Evolutionary conservation across 2,888 invertebrate genomes (phyloP).

Genomic region (Ommatoiulus sabulosus): DNA sequence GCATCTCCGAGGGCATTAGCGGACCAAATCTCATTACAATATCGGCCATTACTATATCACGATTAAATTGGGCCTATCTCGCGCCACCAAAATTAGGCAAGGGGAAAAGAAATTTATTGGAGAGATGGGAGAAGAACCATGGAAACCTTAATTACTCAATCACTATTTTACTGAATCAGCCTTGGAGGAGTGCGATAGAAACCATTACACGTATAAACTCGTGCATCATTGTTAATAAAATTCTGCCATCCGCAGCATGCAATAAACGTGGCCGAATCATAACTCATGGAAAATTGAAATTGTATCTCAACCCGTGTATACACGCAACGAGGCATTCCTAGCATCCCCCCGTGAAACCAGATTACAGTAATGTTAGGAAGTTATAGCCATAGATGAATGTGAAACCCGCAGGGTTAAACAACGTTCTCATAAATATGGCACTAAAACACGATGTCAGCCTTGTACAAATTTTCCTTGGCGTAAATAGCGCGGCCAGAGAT

Average conservation of each 20-base stretch:
- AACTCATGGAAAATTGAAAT: constrained; percentile 20
- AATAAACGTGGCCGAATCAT: constrained; percentile 34
- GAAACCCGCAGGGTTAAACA: constrained; percentile 34
- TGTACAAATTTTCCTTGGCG: constrained; percentile 1
- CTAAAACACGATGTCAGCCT: constrained; percentile 26
- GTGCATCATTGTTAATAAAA: constrained; percentile 34
- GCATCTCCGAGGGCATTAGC: constrained; percentile 9
- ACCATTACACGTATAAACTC: constrained; percentile 27
- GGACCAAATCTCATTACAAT: constrained; percentile 36
- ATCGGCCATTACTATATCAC: constrained; percentile 21
- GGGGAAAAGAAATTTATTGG: constrained; percentile 29
- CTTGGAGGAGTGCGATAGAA: constrained; percentile 21
- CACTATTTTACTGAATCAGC: constrained; percentile 34
- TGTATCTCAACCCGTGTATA: constrained; percentile 4
- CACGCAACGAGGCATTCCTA: constrained; percentile 6
- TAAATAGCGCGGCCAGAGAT: constrained; percentile 3
- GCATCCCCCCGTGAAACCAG: constrained; percentile 14
- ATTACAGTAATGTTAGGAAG: constrained; percentile 34
- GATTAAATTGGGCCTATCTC: constrained; percentile 15
- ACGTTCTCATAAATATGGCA: constrained; percentile 34
- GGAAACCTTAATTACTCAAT: constrained; percentile 34
- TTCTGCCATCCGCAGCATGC: constrained; percentile 34
- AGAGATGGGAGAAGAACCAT: constrained; percentile 34
- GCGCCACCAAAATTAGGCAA: not conserved
- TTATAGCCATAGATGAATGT: constrained; percentile 34